phyloP scores from a whole-genome alignment of 2,888 invertebrate genomes.

The Gymnoscelis rufifasciata region DNA sequence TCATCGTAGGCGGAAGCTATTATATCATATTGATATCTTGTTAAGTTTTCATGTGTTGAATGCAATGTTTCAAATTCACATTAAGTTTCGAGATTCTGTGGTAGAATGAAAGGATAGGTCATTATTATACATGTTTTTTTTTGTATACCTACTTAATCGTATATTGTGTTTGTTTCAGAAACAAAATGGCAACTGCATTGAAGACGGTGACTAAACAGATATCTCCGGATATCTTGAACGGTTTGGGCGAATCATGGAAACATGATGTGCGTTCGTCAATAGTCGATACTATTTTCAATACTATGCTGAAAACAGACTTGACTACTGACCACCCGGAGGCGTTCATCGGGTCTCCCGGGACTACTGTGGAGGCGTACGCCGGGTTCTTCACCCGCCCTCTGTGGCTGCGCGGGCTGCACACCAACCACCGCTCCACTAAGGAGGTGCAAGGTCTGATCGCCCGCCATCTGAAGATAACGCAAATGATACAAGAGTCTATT shows the following conservation, averaged over 20 bases:
- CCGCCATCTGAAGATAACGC: background rate
- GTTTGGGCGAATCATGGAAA: background rate
- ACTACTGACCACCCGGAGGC: background rate
- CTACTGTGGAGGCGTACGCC: background rate
- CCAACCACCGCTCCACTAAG: background rate
- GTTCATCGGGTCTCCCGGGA: background rate
- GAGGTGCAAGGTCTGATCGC: background rate
- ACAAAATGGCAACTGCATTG: background rate
- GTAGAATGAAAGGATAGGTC: too few species aligned
- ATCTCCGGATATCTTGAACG: background rate
- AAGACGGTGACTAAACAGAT: background rate
- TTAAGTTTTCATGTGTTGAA: too few species aligned
- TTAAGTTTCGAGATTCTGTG: too few species aligned
- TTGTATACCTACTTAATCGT: too few species aligned
- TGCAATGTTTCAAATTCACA: too few species aligned
- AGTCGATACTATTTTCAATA: background rate
- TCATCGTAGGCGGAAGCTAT: too few species aligned
- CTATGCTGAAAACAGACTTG: background rate
- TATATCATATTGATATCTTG: too few species aligned
- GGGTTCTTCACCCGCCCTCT: background rate
- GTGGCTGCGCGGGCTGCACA: background rate
- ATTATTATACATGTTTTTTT: too few species aligned
- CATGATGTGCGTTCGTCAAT: background rate
- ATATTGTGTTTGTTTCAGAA: background rate
- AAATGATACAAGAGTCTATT: background rate